Percentiles rank a stretch among this genome's conserved stretches.
phyloP scores from a whole-genome alignment of 2,888 invertebrate species.

The Nymphalis polychloros region DNA sequence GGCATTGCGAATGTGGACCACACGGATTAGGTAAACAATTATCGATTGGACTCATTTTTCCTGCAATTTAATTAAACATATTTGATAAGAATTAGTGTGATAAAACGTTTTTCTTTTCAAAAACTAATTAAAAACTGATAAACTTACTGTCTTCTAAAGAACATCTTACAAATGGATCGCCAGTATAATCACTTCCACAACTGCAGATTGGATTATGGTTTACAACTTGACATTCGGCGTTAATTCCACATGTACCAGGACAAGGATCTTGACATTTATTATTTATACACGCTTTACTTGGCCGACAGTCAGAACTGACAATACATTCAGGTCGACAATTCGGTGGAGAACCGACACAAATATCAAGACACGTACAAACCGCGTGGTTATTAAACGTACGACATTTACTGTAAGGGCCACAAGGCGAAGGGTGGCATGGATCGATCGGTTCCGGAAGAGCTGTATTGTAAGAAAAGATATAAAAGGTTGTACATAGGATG shows the following conservation, averaged over 20 bases:
- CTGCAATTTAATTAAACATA: conserved; percentile 53
- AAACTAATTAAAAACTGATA: conserved; percentile 34
- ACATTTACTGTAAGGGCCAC: conserved; percentile 90
- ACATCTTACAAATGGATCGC: conserved; percentile 90
- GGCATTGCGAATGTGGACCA: conserved; percentile 89
- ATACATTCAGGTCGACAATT: conserved; percentile 89
- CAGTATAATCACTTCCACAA: conserved; percentile 85
- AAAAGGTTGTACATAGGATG: conserved; percentile 50
- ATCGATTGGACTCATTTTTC: conserved; percentile 73
- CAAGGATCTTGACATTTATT: conserved; percentile 90
- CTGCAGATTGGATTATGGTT: conserved; percentile 91
- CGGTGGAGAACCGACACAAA: conserved; percentile 88
- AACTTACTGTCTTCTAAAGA: conserved; percentile 83
- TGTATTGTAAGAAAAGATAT: conserved; percentile 59
- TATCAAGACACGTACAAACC: conserved; percentile 88
- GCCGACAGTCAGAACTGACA: conserved; percentile 88
- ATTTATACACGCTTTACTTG: conserved; percentile 88
- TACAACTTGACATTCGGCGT: conserved; percentile 89
- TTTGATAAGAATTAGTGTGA: conserved; percentile 11
- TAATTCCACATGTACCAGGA: conserved; percentile 87
- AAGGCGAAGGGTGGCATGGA: conserved; percentile 89
- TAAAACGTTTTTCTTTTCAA: conserved; percentile 17
- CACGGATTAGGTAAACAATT: conserved; percentile 88
- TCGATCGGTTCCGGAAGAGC: conserved; percentile 78
- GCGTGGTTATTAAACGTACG: conserved; percentile 86